Evolutionary conservation across 2,113 vertebrate genomes (phyloP).

Genomic region (Eira barbara): DNA sequence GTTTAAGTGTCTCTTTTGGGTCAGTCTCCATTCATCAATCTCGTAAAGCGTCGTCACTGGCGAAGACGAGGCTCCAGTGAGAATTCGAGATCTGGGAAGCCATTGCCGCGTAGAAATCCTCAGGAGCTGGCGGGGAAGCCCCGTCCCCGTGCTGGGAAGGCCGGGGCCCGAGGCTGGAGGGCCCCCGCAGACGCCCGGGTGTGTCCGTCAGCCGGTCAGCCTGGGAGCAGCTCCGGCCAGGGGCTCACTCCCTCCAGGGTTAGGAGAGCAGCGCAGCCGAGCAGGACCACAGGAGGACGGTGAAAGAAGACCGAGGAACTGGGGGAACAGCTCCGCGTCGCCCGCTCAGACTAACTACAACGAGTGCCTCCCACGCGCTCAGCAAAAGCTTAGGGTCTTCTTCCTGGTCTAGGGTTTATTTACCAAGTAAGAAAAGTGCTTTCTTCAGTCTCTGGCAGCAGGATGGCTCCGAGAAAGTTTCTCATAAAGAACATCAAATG

Average conservation of each 20-base stretch:
- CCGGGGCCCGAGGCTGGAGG: rapidly evolving
- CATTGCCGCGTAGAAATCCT: neutral
- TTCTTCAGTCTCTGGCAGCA: neutral
- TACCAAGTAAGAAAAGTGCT: neutral
- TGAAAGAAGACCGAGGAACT: no score
- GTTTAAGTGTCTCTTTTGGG: neutral
- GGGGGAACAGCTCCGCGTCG: neutral
- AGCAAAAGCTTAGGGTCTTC: neutral
- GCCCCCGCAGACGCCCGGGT: rapidly evolving
- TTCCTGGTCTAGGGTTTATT: neutral
- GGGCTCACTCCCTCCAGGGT: neutral
- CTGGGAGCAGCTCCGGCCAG: rapidly evolving
- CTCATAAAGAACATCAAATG: neutral
- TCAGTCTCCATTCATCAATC: neutral
- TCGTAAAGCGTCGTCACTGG: neutral
- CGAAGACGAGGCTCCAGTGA: neutral
- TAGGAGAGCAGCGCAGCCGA: no score
- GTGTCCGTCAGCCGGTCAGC: rapidly evolving
- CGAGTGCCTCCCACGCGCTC: neutral
- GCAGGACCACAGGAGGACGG: neutral
- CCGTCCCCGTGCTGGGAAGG: neutral
- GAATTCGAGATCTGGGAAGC: neutral
- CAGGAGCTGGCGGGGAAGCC: neutral
- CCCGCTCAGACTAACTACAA: neutral
- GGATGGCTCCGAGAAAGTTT: neutral